Base-by-base conservation (phyloP, 2,888 invertebrate genomes). In the Lathronympha strigana region DNA sequence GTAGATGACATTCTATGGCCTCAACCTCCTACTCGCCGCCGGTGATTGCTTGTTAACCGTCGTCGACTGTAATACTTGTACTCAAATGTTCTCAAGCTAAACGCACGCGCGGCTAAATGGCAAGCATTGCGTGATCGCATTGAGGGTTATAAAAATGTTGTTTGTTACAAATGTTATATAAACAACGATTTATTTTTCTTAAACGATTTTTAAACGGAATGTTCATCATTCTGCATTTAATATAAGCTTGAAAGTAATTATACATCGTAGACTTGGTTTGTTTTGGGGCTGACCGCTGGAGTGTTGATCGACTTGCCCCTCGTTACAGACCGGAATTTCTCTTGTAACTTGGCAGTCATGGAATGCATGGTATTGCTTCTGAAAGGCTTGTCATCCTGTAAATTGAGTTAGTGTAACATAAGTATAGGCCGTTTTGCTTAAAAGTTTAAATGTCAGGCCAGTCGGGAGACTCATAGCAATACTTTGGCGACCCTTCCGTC, bases 301-400 rank as follows among this genome's bases (percentile, higher is more conserved):
- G 19, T 31, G 28, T n/a, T 13, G 4, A 15, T 36, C 3, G 50
- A 17, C 21, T 54, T 45, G 33, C 69, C 67, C 17, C 70, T 69
- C 8, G 73, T 66, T 13, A 76, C 71, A 3, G 66, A 67, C 8
- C 72, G 70, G 5, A 81, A 64, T 47, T 68, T 77, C 28, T 71
- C 63, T 55, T 79, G 78, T 2, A 80, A 54, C 64, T 67, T 80
- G 1, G 68, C 72, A 0, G 77, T 74, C 73, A 79, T 73, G 9
- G 67, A 67, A 58, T 70, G 73, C 53, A 79, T 72, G 6, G 72
- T 72, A 1, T 67, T 75, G 43, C 69, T 55, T 68, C 21, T 72
- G 53, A 36, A 50, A 23, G 33, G 11, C 38, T 33, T 28, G 5
- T 31, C 38, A 28, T 15, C 45, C 66, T 61, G 17, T 5, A 49